These are phyloP conservation scores for Aspiorhynchus laticeps DNA, from an alignment of 2,113 vertebrate species.

Conservation along the genomic window DNA sequence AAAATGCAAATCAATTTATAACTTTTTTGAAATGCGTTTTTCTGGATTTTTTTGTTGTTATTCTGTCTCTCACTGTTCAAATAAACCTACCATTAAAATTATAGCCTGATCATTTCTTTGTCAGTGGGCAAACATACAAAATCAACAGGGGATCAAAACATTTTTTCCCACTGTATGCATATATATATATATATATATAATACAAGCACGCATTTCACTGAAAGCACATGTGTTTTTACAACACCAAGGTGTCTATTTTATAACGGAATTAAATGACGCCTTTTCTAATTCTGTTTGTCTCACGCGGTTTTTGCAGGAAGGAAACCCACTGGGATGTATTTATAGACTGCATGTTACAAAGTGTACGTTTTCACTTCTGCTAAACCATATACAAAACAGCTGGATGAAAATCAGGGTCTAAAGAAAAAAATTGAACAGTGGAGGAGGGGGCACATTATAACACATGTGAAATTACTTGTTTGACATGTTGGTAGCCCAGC, in stretches of 20 bases:
- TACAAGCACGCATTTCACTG: too few relatives aligned
- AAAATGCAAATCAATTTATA: too few relatives aligned
- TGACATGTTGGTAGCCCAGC: neutral
- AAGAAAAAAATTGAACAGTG: neutral
- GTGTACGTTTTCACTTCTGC: neutral
- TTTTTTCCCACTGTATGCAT: too few relatives aligned
- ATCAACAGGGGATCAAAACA: too few relatives aligned
- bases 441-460: neutral
- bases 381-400: constrained; percentile 2
- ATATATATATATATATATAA: too few relatives aligned
- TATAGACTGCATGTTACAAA: neutral
- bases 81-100: too few relatives aligned
- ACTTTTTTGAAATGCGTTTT: too few relatives aligned
- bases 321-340: constrained; percentile 4
- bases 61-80: too few relatives aligned
- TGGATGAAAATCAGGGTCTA: neutral
- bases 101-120: too few relatives aligned
- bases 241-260: neutral
- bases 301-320: neutral
- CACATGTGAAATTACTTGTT: neutral
- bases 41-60: too few relatives aligned
- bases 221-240: neutral
- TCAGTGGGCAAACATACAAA: too few relatives aligned
- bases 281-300: neutral
- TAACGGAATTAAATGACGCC: neutral